Base-by-base conservation (phyloP, 2,888 invertebrate species). In the Ferrisia virgata region DNA sequence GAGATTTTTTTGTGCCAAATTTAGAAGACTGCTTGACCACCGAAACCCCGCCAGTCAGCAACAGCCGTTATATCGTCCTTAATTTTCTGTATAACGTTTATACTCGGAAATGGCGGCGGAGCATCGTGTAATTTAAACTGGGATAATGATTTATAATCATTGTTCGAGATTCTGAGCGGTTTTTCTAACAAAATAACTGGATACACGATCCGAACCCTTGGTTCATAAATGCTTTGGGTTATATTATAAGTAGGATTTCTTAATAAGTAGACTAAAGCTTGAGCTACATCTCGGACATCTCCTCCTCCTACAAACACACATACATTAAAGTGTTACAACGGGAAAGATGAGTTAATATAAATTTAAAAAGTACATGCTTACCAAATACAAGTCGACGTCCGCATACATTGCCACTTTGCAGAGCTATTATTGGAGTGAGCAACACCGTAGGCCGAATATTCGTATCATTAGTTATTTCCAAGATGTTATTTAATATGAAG, bases 21-120 rank as follows among this genome's bases (percentile, higher is more conserved):
- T 40, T 43, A 85, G 76, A 86, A 82, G 28, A 79, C 80, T n/a
- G 72, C 39, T 13, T 79, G 39, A 11, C 79, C 13, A 0, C 94
- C 94, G 18, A 92, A 93, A 85, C 93, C 93, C 87, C 94, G 90
- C 87, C 93, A 92, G 88, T 94, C 94, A 4, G 94, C 93, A 89
- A 93, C 93, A 85, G 93, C 93, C 85, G 90, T 89, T 85, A 93
- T 90, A 85, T 89, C 90, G 89, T 94, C 93, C 85, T 89, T 91
- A 31, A 89, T 87, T 89, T 93, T 93, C 87, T 91, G 91, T 85
- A 94, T 91, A 84, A 92, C 90, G 89, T 94, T 94, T 85, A 92
- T 91, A 86, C 93, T 92, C 84, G 90, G 89, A 87, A 91, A 91
- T 0, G 91, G 92, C 86, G 88, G 88, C 36, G 87, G 85, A 43